Conservation (phyloP, 2,888 invertebrate species). For the Dryobota labecula region DNA sequence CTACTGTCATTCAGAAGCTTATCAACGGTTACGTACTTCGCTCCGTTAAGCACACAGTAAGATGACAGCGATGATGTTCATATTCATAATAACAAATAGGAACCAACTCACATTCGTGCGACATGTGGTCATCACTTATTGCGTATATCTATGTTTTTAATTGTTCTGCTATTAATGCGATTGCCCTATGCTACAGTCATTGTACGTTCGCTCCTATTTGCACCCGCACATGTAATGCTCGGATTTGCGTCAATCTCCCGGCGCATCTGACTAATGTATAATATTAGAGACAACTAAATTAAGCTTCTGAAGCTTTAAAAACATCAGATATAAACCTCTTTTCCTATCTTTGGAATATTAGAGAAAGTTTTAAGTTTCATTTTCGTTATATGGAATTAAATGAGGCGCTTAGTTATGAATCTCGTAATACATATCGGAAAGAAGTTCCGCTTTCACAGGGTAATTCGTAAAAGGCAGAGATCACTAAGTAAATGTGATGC, state of each 20-base stretch:
- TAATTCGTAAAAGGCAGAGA: slow-evolving; percentile 74
- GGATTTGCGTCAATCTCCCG: slow-evolving; percentile 79
- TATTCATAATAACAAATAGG: slow-evolving; percentile 65
- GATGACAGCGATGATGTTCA: slow-evolving; percentile 54
- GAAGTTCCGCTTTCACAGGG: slow-evolving; percentile 66
- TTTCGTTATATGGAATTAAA: slow-evolving; percentile 25
- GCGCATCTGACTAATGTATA: slow-evolving; percentile 78
- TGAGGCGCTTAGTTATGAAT: slow-evolving; percentile 26
- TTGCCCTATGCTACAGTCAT: slow-evolving; percentile 66
- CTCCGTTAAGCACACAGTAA: slow-evolving; percentile 43
- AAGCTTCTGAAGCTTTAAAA: slow-evolving; percentile 27
- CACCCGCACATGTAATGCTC: slow-evolving; percentile 72
- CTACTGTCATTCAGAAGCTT: slow-evolving; percentile 66
- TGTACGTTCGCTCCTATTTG: slow-evolving; percentile 70
- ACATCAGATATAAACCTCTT: slow-evolving; percentile 39
- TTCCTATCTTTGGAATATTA: slow-evolving; percentile 32
- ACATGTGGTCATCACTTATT: slow-evolving; percentile 73
- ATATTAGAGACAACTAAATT: slow-evolving; percentile 70
- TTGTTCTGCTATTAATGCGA: slow-evolving; percentile 71
- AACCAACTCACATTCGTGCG: slow-evolving; percentile 66
- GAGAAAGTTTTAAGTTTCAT: slow-evolving; percentile 43
- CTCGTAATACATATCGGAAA: slow-evolving; percentile 47
- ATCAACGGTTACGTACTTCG: slow-evolving; percentile 60
- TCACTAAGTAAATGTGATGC: slow-evolving; percentile 76
- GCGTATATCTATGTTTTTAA: slow-evolving; percentile 68